A percentile compares a stretch with the other conserved stretches of the same genome.
Evolutionary conservation across 1,140 invertebrate genomes (phyloP).

Genomic region (Heliconius nattereri): DNA sequence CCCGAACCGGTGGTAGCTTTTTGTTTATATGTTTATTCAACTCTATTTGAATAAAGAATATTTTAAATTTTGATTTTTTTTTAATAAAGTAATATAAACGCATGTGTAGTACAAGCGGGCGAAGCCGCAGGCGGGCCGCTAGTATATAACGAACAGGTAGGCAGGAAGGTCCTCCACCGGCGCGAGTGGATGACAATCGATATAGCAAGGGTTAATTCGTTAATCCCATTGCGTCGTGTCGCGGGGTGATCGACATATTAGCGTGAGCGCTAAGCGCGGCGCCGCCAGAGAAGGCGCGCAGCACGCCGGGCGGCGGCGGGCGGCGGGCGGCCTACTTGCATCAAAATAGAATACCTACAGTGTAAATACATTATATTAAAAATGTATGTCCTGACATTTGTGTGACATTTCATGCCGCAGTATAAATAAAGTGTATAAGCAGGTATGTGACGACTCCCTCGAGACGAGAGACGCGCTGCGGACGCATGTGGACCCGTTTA

Average conservation of each 20-base stretch:
- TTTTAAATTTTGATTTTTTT: no score
- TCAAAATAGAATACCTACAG: not conserved
- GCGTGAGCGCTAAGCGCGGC: conserved; percentile 38
- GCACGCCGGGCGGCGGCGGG: not conserved
- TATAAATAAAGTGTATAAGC: not conserved
- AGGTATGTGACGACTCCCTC: not conserved
- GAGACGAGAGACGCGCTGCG: not conserved
- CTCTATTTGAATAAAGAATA: no score
- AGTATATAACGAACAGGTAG: no score
- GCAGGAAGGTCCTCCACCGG: no score
- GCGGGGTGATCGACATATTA: conserved; percentile 40
- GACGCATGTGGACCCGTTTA: not conserved
- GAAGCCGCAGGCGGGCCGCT: no score
- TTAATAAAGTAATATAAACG: no score
- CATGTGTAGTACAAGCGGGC: no score
- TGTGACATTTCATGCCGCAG: not conserved
- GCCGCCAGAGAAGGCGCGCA: conserved; percentile 5
- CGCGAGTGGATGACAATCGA: conserved; percentile 28
- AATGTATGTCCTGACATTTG: not conserved
- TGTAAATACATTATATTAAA: not conserved
- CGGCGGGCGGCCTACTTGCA: no score
- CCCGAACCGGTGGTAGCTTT: no score
- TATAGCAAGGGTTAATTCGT: conserved; percentile 37
- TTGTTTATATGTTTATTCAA: no score
- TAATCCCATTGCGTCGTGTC: conserved; percentile 41